A percentile compares a stretch with the other conserved stretches of the same genome.
Evolutionary conservation across 2,113 vertebrate genomes (phyloP).

Genomic region (Campylomormyrus numenius): DNA sequence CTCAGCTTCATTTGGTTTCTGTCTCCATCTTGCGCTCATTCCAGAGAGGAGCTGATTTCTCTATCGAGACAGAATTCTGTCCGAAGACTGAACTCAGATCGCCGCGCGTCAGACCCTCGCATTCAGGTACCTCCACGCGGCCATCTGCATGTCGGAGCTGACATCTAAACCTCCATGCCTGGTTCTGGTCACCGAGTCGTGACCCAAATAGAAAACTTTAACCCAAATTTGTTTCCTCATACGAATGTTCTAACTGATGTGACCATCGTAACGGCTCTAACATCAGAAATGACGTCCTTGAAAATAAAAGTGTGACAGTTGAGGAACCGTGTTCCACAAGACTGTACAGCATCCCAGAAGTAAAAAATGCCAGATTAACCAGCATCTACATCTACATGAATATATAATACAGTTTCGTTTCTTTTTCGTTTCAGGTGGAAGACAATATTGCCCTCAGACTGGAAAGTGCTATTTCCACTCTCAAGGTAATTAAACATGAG

Average conservation of each 20-base stretch:
- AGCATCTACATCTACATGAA: background rate
- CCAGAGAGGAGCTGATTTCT: conserved; percentile 13
- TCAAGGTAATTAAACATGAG: background rate
- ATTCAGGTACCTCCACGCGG: background rate
- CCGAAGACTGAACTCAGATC: conserved; percentile 7
- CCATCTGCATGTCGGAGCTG: background rate
- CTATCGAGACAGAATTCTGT: conserved; percentile 17
- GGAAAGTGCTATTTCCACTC: conserved; percentile 8
- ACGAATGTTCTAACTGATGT: background rate
- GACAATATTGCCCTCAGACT: background rate
- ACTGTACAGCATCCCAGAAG: background rate
- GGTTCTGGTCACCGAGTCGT: background rate
- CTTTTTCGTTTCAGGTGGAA: background rate
- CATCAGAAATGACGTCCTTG: background rate
- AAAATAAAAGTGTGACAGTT: background rate
- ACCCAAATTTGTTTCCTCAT: background rate
- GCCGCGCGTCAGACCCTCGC: background rate
- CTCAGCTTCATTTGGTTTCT: background rate
- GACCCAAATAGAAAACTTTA: background rate
- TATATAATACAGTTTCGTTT: background rate
- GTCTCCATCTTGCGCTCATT: background rate
- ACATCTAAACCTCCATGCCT: background rate
- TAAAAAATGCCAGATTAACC: background rate
- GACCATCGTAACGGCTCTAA: background rate
- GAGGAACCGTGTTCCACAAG: background rate